A percentile compares a stretch with the other conserved stretches of the same genome.
Conservation (phyloP, 1,140 invertebrate genomes). For the Drosophila bocki region DNA sequence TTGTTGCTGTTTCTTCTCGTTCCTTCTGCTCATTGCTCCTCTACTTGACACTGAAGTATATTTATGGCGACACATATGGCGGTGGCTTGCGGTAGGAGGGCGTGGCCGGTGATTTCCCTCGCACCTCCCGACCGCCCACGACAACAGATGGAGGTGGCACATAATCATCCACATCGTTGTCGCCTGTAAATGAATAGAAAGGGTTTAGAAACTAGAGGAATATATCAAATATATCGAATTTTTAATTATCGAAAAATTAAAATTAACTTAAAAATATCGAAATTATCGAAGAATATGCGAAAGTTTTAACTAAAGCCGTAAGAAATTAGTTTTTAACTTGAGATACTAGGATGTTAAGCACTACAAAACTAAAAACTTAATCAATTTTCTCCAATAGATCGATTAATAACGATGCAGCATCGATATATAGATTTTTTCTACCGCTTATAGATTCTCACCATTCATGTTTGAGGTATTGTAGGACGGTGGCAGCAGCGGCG, state of each 20-base stretch:
- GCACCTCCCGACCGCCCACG: conserved; percentile 88
- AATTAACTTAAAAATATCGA: too few relatives aligned
- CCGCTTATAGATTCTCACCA: conserved; percentile 38
- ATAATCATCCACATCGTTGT: conserved; percentile 89
- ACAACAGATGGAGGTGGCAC: conserved; percentile 93
- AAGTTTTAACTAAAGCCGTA: too few relatives aligned
- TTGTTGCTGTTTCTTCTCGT: conserved; percentile 54
- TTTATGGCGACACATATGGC: conserved; percentile 96
- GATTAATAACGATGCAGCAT: too few relatives aligned
- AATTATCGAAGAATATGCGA: too few relatives aligned
- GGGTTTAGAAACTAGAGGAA: neutral
- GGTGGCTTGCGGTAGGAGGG: conserved; percentile 95
- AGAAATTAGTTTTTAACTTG: too few relatives aligned
- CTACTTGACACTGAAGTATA: conserved; percentile 41
- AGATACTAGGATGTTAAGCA: too few relatives aligned
- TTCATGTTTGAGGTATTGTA: conserved; percentile 84
- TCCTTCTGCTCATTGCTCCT: conserved; percentile 14
- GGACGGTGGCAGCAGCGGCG: conserved; percentile 91
- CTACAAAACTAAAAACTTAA: neutral
- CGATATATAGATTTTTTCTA: too few relatives aligned
- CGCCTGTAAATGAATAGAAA: conserved; percentile 32
- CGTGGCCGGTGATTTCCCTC: conserved; percentile 88
- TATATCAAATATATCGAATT: too few relatives aligned
- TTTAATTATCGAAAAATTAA: too few relatives aligned
- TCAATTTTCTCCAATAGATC: neutral